Evolutionary conservation across 2,113 vertebrate species (phyloP).

Genomic region (Casuarius casuarius): DNA sequence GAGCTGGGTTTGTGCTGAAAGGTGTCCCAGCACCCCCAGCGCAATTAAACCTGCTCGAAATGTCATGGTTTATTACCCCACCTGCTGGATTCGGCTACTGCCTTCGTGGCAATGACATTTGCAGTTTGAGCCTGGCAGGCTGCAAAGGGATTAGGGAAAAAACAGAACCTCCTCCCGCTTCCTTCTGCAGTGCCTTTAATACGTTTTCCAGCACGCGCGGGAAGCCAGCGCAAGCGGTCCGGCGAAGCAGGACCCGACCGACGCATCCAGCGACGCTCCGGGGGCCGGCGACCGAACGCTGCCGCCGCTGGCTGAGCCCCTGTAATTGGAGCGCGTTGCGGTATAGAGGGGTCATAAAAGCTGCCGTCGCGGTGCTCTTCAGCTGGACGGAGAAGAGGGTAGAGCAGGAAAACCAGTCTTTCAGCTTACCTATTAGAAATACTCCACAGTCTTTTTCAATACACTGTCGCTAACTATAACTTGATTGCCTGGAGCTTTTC

Average conservation of each 20-base stretch:
- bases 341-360: background rate
- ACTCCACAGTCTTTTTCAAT: background rate
- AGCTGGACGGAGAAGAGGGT: background rate
- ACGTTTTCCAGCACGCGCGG: background rate
- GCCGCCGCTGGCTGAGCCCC: background rate
- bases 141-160: background rate
- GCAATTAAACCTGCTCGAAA: conserved; percentile 51
- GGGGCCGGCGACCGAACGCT: background rate
- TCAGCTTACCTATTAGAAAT: background rate
- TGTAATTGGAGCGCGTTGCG: background rate
- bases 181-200: background rate
- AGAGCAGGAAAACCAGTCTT: background rate
- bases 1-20: conserved; percentile 30
- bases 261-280: background rate
- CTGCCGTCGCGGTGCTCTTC: background rate
- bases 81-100: conserved; percentile 52
- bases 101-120: conserved; percentile 18
- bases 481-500: background rate
- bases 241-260: background rate
- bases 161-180: rapidly evolving
- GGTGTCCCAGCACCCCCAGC: background rate
- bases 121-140: background rate
- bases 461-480: background rate
- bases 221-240: background rate
- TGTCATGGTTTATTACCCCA: conserved; percentile 54